Evolutionary conservation across 2,113 vertebrate species (phyloP).

Genomic region (Syngnathus scovelli): DNA sequence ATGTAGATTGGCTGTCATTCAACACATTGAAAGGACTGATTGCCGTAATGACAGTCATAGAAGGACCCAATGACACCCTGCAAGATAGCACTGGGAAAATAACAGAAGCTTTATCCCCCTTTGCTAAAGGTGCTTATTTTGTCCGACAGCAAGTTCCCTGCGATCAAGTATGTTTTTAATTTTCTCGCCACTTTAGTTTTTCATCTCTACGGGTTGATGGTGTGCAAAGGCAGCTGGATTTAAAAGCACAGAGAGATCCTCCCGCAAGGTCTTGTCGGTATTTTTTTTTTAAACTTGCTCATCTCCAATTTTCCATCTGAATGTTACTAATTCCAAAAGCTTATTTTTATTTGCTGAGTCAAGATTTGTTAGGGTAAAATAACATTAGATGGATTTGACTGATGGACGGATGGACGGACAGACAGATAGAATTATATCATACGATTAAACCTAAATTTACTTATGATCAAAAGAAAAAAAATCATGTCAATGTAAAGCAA

Average conservation of each 20-base stretch:
- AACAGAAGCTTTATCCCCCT: conserved; percentile 44
- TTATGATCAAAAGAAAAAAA: too few species aligned
- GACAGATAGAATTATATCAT: too few species aligned
- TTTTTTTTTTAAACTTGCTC: background rate
- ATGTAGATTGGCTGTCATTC: conserved; percentile 76
- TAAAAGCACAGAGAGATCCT: conserved; percentile 56
- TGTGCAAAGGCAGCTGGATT: conserved; percentile 56
- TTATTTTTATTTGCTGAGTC: background rate
- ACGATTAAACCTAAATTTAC: too few species aligned
- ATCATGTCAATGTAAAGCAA: too few species aligned
- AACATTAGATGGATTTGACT: background rate
- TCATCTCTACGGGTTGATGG: conserved; percentile 23
- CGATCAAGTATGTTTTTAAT: conserved; percentile 67
- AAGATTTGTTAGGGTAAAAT: background rate
- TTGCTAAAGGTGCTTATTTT: conserved; percentile 69
- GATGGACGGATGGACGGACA: too few species aligned
- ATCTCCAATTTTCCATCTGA: background rate
- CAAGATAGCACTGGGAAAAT: conserved; percentile 64
- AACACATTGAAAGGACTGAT: conserved; percentile 65
- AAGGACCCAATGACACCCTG: too few species aligned
- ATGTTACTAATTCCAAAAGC: background rate
- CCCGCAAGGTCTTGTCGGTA: background rate
- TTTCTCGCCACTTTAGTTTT: conserved; percentile 36
- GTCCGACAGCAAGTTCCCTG: conserved; percentile 64
- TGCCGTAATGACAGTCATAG: conserved; percentile 70